These are phyloP conservation scores for Silurus aristotelis DNA, from an alignment of 2,797 vertebrate species.

Conservation along the genomic window DNA sequence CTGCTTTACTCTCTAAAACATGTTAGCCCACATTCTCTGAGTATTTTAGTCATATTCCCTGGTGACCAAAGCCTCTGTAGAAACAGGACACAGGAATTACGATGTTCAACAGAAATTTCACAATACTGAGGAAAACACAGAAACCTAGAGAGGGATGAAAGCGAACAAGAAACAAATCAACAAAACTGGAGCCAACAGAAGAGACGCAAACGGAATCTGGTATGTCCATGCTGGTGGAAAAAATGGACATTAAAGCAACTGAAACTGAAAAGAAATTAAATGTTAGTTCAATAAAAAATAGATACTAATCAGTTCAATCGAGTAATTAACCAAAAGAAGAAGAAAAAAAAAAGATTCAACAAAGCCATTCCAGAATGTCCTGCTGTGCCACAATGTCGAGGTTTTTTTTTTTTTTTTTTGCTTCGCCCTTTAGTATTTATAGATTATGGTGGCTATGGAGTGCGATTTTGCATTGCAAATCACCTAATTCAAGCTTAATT, in stretches of 20 bases:
- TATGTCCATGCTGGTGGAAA: slow-evolving; percentile 85
- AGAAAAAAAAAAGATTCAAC: slow-evolving; percentile 77
- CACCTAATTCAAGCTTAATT: slow-evolving; percentile 66
- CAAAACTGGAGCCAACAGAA: slow-evolving; percentile 79
- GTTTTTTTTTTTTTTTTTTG: background rate
- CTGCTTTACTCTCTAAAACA: slow-evolving; percentile 63
- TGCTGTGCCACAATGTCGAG: slow-evolving; percentile 65
- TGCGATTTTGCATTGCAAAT: slow-evolving; percentile 58
- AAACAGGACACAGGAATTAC: slow-evolving; percentile 78
- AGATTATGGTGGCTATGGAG: slow-evolving; percentile 59
- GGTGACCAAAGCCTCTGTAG: slow-evolving; percentile 78
- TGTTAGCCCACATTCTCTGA: slow-evolving; percentile 70
- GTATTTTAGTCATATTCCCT: slow-evolving; percentile 70
- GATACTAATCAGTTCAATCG: slow-evolving; percentile 73
- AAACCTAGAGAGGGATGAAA: slow-evolving; percentile 85
- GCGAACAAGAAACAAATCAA: slow-evolving; percentile 81
- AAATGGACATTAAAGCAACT: slow-evolving; percentile 81
- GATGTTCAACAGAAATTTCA: slow-evolving; percentile 70
- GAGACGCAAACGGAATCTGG: slow-evolving; percentile 84
- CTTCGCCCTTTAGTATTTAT: slow-evolving; percentile 30
- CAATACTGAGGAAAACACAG: slow-evolving; percentile 69
- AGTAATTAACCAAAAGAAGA: slow-evolving; percentile 71
- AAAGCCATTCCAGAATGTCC: slow-evolving; percentile 85
- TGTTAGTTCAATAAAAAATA: slow-evolving; percentile 82
- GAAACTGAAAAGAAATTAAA: slow-evolving; percentile 75